phyloP scores from a whole-genome alignment of 2,888 invertebrate species.

The Eurytoma californica region DNA sequence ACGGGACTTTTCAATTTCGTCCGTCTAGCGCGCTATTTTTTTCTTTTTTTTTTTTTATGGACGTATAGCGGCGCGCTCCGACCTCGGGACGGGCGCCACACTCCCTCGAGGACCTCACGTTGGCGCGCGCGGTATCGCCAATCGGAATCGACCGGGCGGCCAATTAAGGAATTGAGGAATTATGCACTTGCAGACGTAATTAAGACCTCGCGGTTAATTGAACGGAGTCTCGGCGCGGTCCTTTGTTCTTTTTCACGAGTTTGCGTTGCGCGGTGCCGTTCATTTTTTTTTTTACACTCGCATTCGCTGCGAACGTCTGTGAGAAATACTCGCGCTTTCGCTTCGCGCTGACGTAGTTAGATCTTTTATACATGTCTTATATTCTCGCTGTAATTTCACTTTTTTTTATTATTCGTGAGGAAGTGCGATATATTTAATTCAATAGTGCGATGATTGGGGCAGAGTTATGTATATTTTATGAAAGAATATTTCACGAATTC shows the following conservation, averaged over 20 bases:
- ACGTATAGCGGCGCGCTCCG: no score
- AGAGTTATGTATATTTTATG: no score
- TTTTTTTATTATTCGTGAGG: conserved; percentile 4
- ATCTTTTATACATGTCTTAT: conserved; percentile 5
- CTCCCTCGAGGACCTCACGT: not conserved
- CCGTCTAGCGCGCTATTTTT: not conserved
- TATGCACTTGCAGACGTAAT: conserved; percentile 61
- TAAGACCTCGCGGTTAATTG: conserved; percentile 59
- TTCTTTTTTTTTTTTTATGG: no score
- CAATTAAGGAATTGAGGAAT: conserved; percentile 63
- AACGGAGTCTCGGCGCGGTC: conserved; percentile 39
- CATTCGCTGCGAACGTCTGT: not conserved
- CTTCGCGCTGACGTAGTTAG: not conserved
- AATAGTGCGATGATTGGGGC: not conserved
- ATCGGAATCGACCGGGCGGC: conserved; percentile 59
- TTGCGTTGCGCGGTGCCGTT: not conserved
- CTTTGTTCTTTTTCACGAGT: conserved; percentile 48
- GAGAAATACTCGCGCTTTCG: conserved; percentile 44
- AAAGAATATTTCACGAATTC: no score
- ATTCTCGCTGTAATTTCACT: conserved; percentile 39
- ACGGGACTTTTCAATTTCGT: not conserved
- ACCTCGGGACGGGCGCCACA: not conserved
- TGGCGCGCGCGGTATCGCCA: conserved; percentile 55
- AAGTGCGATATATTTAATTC: not conserved
- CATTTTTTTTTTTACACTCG: not conserved